Evolutionary conservation across 2,113 vertebrate genomes (phyloP).

Genomic region (Trichomycterus rosablanca): DNA sequence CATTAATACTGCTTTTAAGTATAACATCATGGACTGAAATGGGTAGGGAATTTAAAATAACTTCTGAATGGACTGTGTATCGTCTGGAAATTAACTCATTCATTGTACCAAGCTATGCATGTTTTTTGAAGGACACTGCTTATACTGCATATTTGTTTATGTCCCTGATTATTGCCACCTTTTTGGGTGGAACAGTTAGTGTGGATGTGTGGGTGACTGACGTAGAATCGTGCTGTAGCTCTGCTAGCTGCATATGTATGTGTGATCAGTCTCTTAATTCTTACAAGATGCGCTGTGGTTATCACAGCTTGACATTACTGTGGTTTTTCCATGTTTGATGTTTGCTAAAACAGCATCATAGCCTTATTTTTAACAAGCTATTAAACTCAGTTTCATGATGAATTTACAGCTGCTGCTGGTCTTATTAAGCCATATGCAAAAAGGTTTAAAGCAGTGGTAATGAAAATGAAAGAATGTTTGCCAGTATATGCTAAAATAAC

Average conservation of each 20-base stretch:
- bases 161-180: slow-evolving; percentile 56
- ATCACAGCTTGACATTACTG: slow-evolving; percentile 37
- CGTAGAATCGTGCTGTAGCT: too few relatives aligned
- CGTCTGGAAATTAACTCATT: slow-evolving; percentile 43
- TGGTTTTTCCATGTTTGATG: slow-evolving; percentile 51
- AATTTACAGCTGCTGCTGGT: slow-evolving; percentile 5
- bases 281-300: slow-evolving; percentile 49
- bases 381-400: slow-evolving; percentile 69
- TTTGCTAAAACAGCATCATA: slow-evolving; percentile 68
- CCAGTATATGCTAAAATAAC: too few relatives aligned
- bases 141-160: slow-evolving; percentile 45
- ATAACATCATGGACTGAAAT: slow-evolving; percentile 27
- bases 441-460: too few relatives aligned
- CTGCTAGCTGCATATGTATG: background rate
- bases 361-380: slow-evolving; percentile 75
- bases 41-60: slow-evolving; percentile 44
- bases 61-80: slow-evolving; percentile 31
- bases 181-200: slow-evolving; percentile 54
- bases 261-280: slow-evolving; percentile 40
- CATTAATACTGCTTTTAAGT: slow-evolving; percentile 17
- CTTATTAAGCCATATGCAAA: too few relatives aligned
- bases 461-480: too few relatives aligned
- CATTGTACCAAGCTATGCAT: slow-evolving; percentile 69
- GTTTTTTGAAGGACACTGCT: slow-evolving; percentile 56
- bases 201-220: slow-evolving; percentile 20